phyloP scores from a whole-genome alignment of 2,113 vertebrate species.

The Tricholaema leucomelas region DNA sequence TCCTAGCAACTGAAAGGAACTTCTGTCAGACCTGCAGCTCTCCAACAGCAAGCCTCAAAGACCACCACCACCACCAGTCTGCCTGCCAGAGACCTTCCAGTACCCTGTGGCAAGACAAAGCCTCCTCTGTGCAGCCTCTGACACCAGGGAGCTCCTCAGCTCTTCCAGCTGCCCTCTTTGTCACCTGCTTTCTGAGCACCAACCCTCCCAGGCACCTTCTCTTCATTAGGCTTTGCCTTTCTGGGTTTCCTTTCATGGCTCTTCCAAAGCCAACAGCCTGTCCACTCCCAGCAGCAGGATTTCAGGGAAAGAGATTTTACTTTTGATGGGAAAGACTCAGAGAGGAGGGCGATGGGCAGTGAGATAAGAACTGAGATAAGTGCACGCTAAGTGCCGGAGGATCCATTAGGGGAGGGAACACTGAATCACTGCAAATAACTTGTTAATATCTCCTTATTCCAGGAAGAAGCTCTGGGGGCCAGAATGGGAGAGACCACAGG shows the following conservation, averaged over 20 bases:
- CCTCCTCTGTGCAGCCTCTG: neutral
- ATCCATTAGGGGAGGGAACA: constrained; percentile 45
- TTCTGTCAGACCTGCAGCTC: neutral
- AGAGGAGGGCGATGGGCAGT: neutral
- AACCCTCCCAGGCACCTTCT: neutral
- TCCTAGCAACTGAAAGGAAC: neutral
- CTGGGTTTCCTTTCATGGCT: neutral
- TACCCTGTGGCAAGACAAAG: neutral
- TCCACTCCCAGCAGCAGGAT: neutral
- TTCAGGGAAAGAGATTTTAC: constrained; percentile 37
- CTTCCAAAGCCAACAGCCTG: neutral
- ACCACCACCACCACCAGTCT: accelerated
- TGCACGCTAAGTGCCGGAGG: neutral
- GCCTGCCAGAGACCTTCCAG: neutral
- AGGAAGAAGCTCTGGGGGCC: constrained; percentile 29
- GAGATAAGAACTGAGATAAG: constrained; percentile 39
- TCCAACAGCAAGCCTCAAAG: neutral
- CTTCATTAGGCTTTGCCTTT: neutral
- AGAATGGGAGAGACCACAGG: neutral
- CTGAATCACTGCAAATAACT: constrained; percentile 27
- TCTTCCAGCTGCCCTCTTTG: neutral
- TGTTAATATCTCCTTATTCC: constrained; percentile 45
- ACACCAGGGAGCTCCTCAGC: neutral
- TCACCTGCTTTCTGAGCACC: neutral
- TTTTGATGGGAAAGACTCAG: constrained; percentile 19